phyloP scores from a whole-genome alignment of 2,113 vertebrate genomes.

The Potamarius usumacintae region DNA sequence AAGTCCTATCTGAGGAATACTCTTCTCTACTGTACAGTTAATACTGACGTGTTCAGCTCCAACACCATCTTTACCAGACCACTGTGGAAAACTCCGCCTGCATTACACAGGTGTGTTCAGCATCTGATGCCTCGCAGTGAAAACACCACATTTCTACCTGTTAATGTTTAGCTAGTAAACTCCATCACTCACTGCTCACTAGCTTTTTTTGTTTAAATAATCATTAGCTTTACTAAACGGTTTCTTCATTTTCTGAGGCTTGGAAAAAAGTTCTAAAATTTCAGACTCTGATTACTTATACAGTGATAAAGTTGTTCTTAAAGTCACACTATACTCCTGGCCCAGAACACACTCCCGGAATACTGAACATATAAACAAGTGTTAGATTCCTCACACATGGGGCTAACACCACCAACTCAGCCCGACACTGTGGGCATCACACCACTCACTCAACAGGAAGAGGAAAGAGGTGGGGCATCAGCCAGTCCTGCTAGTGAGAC shows the following conservation, averaged over 20 bases:
- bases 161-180: background rate
- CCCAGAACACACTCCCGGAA: background rate
- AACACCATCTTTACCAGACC: no score
- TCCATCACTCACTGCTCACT: background rate
- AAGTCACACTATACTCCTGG: background rate
- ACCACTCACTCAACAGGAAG: background rate
- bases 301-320: background rate
- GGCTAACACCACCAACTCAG: background rate
- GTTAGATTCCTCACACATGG: background rate
- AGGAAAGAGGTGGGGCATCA: background rate
- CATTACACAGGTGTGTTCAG: background rate
- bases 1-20: background rate
- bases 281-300: background rate
- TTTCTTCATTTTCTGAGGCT: background rate
- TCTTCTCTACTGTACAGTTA: background rate
- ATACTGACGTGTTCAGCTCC: no score
- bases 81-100: no score
- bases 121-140: background rate
- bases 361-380: background rate
- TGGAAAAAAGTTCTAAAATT: background rate
- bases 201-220: background rate
- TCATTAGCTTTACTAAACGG: background rate
- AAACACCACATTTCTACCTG: background rate
- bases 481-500: background rate
- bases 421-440: background rate